Base-by-base conservation (phyloP, 2,797 vertebrate genomes). In the Rhabdophis nuchalis region DNA sequence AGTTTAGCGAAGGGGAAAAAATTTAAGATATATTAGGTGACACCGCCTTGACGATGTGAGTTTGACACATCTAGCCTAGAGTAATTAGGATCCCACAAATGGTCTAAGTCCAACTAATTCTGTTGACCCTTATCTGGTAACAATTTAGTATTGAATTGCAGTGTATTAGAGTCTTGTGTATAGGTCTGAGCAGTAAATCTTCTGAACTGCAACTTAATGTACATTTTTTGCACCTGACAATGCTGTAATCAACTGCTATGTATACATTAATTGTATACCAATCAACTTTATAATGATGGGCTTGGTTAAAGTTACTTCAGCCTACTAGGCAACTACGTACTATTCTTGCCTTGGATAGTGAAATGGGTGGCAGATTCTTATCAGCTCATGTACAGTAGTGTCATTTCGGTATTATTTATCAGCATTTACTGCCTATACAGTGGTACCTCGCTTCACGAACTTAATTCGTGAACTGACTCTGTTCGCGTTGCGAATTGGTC, bases 11-110 rank as follows among this genome's bases (percentile, higher is more conserved):
- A 57, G 56, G 18, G 5, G 5, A 2, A 56, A 57, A 57, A 57
- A 29, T 10, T 61, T 27, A 1, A 3, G 0, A 61, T 29, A 61
- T 0, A 1, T 61, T 1, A 57, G 1, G 60, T 12, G 10, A 12
- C 10, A 61, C 1, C 3, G 4, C 60, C 9, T 2, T 29, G 60
- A 61, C 9, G 1, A 12, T 4, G 60, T 1, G 2, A 61, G 60
- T 61, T 61, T 61, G 27, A 61, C 27, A 61, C 10, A 0, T 3
- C 0, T 61, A 4, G 60, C 64, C 64, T 68, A 68, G 64, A 68
- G 14, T 32, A 16, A 18, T 32, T 68, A 68, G n/a, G 64, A 32
- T 68, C 64, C n/a, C n/a, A 29, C 27, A 29, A 61, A 61, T 29
- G 27, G 60, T 29, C n/a, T 16, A 68, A 32, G n/a, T 32, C 64